Evolutionary conservation across 2,113 vertebrate genomes (phyloP).

Genomic region (Vidua macroura): DNA sequence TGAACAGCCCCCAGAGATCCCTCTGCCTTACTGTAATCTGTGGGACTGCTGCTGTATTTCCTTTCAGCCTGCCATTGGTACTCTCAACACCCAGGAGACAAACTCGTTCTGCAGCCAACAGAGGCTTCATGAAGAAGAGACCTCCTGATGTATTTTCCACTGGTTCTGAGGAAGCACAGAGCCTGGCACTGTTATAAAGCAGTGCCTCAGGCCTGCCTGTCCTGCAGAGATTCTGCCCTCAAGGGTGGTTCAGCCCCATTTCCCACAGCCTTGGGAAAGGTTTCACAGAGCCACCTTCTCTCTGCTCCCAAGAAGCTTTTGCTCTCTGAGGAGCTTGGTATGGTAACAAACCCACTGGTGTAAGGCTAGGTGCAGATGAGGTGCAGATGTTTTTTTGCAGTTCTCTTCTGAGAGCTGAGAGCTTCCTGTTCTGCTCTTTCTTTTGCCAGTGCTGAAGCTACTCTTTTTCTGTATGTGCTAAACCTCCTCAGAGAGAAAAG

Average conservation of each 20-base stretch:
- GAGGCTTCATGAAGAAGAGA: background rate
- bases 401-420: background rate
- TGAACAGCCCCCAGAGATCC: background rate
- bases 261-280: background rate
- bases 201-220: background rate
- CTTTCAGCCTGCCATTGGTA: background rate
- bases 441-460: background rate
- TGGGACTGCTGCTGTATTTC: background rate
- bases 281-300: background rate
- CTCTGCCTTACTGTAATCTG: background rate
- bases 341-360: background rate
- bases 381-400: background rate
- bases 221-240: background rate
- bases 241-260: background rate
- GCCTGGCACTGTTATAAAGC: background rate
- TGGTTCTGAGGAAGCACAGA: background rate
- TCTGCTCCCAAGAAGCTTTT: background rate
- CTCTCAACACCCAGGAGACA: background rate
- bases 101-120: background rate
- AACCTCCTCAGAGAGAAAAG: background rate
- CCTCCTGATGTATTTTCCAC: rapidly evolving
- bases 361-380: background rate
- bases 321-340: background rate
- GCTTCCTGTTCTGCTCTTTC: background rate
- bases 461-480: background rate